Conservation (phyloP, 30 jellyfish, hydroid and myxozoan species). For the Rhopilema esculentum region DNA sequence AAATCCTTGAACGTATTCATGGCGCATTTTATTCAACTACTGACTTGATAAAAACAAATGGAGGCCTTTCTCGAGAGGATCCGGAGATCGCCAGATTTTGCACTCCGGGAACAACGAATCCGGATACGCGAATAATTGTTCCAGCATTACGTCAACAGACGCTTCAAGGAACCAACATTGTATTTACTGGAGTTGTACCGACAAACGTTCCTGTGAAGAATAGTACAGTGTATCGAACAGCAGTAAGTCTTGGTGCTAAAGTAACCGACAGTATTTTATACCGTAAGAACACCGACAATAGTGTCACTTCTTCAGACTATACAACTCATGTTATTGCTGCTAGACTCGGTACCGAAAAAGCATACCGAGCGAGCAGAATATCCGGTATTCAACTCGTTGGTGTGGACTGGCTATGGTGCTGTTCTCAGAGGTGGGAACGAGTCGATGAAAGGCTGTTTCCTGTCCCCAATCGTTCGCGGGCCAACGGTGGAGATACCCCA, state of each 20-base stretch:
- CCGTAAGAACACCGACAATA: background rate
- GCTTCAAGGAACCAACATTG: conserved; percentile 83
- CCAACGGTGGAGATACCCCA: conserved; percentile 60
- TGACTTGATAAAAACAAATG: conserved; percentile 85
- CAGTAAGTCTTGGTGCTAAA: conserved; percentile 91
- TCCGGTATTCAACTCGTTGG: conserved; percentile 81
- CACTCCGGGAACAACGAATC: conserved; percentile 82
- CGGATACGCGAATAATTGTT: conserved; percentile 84
- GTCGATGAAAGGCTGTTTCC: conserved; percentile 93
- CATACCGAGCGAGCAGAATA: conserved; percentile 78
- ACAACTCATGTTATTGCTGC: conserved; percentile 99
- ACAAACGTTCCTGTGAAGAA: conserved; percentile 73
- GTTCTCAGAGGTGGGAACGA: conserved; percentile 97
- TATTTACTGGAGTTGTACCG: conserved; percentile 96
- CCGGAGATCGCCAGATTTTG: conserved; percentile 80
- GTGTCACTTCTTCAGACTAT: conserved; percentile 2
- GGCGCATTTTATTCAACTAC: conserved; percentile 83
- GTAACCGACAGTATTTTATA: conserved; percentile 68
- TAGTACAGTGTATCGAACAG: conserved; percentile 90
- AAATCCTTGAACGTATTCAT: conserved; percentile 88
- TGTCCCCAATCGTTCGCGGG: conserved; percentile 59
- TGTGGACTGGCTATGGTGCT: conserved; percentile 98
- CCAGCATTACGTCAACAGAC: conserved; percentile 91
- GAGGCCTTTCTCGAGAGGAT: conserved; percentile 88
- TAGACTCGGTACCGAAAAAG: conserved; percentile 97